Evolutionary conservation across 2,888 invertebrate genomes (phyloP), one percentile per base, ranked within the genome.

Genomic region (Drosophila mulleri): DNA sequence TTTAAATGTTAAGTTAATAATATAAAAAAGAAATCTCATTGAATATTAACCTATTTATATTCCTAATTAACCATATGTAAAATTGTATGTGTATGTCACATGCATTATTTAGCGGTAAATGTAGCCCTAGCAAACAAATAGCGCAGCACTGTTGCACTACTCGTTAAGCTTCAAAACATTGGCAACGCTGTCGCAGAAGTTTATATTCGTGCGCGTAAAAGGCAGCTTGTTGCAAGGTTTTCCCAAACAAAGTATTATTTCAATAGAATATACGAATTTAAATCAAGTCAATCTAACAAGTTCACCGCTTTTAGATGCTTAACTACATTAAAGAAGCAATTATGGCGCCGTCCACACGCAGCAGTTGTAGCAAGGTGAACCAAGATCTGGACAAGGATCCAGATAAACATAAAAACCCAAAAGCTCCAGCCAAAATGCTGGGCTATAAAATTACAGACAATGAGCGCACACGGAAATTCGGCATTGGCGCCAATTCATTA

Each of bases 391-490:
- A 70, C 62, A 80, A 73, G 50, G 70, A 67, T 47, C 71, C 54
- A 47, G 65, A 75, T 61, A 83, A 53, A 54, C 60, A 73, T 29
- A 58, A 63, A n/a, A 48, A 3, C 14, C 35, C 2, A 4, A 35
- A 50, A 23, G 29, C 47, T 44, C 39, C 48, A 37, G 50, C 50
- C 26, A 73, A 69, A 66, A 91, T 93, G 88, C 90, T 91, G 61
- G 93, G 93, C 39, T 93, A 91, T 66, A 93, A 93, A 87, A 90
- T 93, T 57, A 92, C 92, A 11, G 92, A 93, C 71, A 91, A 92
- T 67, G 90, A 91, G 35, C 89, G 93, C 0, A 78, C 88, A 0
- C 86, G 87, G 61, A 93, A 92, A 78, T 92, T 86, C 67, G 93
- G 93, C 16, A 91, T 93, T 37, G 93, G 93, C 45, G 93, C 93